These are phyloP conservation scores for Apodemus agrarius DNA, from an alignment of 2,797 vertebrate species.

Conservation along the genomic window DNA sequence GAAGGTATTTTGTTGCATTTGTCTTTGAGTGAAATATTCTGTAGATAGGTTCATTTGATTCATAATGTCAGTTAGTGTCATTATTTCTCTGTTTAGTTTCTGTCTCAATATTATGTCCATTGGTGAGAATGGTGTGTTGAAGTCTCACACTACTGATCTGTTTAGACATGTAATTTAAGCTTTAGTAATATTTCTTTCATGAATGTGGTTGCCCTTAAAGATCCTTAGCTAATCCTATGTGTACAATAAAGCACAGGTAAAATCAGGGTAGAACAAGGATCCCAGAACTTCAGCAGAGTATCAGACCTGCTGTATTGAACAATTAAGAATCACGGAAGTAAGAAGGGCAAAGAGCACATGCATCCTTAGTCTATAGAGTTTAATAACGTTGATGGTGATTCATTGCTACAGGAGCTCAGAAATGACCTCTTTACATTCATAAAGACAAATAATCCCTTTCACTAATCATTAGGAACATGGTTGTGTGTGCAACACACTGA, in stretches of 20 bases:
- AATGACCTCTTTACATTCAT: neutral
- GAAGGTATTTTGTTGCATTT: too few species aligned
- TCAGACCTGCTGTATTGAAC: neutral
- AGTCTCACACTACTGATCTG: too few species aligned
- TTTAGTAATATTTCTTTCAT: too few species aligned
- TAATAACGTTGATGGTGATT: neutral
- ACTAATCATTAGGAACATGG: neutral
- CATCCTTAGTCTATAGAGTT: neutral
- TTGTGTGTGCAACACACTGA: neutral
- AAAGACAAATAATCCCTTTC: rapidly evolving
- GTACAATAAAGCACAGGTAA: neutral
- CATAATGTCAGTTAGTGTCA: too few species aligned
- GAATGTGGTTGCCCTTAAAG: neutral
- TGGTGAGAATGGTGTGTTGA: too few species aligned
- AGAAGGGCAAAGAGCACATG: neutral
- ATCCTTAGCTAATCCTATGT: neutral
- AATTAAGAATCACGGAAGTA: rapidly evolving
- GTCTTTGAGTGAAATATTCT: too few species aligned
- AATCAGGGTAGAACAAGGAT: neutral
- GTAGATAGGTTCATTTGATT: too few species aligned
- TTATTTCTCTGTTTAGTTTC: too few species aligned
- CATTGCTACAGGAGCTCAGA: neutral
- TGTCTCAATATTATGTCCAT: too few species aligned
- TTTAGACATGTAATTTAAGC: too few species aligned
- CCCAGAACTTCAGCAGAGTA: neutral